Evolutionary conservation across 2,888 invertebrate species (phyloP).

Genomic region (Cantharis rustica): DNA sequence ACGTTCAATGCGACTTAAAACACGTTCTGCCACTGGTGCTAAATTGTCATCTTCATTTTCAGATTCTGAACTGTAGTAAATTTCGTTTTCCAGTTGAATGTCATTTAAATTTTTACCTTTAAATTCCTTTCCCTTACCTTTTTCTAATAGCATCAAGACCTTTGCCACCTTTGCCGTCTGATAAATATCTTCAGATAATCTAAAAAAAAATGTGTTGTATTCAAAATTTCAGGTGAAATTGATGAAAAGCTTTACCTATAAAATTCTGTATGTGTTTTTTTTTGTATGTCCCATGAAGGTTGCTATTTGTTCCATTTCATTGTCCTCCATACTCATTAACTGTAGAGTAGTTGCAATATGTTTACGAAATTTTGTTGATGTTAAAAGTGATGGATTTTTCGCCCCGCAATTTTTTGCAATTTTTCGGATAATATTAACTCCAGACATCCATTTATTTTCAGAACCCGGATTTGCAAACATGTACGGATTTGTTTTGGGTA

Average conservation of each 20-base stretch:
- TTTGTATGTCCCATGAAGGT: no score
- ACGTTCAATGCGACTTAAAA: no score
- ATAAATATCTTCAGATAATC: slow-evolving; percentile 10
- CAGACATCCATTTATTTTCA: slow-evolving; percentile 21
- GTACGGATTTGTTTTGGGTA: slow-evolving; percentile 14
- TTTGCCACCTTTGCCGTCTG: slow-evolving; percentile 13
- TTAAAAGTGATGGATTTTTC: slow-evolving; percentile 13
- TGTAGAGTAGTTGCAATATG: slow-evolving; percentile 36
- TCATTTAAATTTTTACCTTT: slow-evolving; percentile 3
- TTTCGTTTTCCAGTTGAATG: not conserved
- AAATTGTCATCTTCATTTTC: not conserved
- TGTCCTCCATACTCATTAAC: slow-evolving; percentile 34
- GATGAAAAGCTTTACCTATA: slow-evolving; percentile 8
- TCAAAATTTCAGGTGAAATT: not conserved
- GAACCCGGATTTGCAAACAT: slow-evolving; percentile 25
- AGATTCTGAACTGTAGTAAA: slow-evolving; percentile 4
- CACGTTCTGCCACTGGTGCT: no score
- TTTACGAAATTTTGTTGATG: slow-evolving; percentile 22
- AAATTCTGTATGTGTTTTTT: slow-evolving; percentile 35
- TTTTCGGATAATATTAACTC: slow-evolving; percentile 12
- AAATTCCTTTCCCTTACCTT: no score
- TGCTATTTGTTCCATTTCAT: no score
- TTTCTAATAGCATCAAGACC: slow-evolving; percentile 1
- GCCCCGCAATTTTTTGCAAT: slow-evolving; percentile 13
- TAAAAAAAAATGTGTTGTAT: not conserved